These are phyloP conservation scores for Theodoxus fluviatilis DNA, from an alignment of 2,888 invertebrate species.

Conservation along the genomic window DNA sequence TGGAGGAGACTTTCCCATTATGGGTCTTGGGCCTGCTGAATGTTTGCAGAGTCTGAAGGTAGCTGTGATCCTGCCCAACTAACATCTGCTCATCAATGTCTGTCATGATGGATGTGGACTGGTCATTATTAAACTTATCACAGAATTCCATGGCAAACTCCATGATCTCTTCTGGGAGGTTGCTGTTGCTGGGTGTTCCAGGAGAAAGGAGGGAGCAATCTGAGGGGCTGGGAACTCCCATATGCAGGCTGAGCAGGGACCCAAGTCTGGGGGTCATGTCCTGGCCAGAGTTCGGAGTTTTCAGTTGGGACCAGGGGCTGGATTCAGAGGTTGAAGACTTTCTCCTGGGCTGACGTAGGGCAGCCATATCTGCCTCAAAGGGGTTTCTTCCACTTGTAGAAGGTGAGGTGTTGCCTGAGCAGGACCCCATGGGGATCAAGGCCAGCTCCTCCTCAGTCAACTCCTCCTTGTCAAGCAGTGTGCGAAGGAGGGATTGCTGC, in stretches of 20 bases:
- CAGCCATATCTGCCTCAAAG: neutral
- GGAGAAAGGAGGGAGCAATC: neutral
- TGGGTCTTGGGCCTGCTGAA: no score
- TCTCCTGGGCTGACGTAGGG: neutral
- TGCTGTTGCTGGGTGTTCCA: neutral
- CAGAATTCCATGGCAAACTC: conserved; percentile 38
- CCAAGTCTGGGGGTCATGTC: neutral
- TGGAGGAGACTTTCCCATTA: no score
- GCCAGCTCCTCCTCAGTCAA: no score
- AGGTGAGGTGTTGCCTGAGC: no score
- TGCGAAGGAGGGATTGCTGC: conserved; percentile 30
- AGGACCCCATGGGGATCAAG: no score
- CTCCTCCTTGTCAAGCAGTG: conserved; percentile 31
- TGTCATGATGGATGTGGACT: neutral
- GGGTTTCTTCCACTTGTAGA: no score
- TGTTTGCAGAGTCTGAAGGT: no score
- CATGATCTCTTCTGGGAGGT: conserved; percentile 35
- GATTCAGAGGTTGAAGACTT: neutral
- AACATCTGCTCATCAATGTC: no score
- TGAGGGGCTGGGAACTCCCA: neutral
- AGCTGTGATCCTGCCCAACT: no score
- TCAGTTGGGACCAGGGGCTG: neutral
- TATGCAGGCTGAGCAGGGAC: neutral
- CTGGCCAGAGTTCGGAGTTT: neutral
- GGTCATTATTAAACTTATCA: conserved; percentile 16